phyloP scores from a whole-genome alignment of 2,113 vertebrate genomes.

The Carettochelys insculpta region DNA sequence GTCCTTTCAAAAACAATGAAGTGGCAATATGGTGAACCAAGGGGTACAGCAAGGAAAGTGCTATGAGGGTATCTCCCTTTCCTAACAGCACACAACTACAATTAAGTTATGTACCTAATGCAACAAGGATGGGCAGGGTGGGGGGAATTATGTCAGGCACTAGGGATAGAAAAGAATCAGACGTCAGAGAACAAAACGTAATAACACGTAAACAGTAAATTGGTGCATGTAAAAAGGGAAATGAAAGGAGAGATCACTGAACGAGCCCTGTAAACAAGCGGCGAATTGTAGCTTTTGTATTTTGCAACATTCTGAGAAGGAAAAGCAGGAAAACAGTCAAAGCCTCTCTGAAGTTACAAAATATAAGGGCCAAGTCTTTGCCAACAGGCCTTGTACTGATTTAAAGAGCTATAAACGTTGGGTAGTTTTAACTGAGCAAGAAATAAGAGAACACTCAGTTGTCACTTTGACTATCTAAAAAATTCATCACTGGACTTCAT shows the following conservation, averaged over 20 bases:
- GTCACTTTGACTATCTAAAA: neutral
- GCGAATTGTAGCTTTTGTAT: neutral
- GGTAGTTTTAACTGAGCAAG: neutral
- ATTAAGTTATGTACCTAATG: neutral
- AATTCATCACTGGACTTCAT: neutral
- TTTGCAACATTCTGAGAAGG: neutral
- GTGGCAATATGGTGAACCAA: fast-evolving
- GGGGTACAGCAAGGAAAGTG: neutral
- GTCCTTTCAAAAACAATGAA: neutral
- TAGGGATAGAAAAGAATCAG: neutral
- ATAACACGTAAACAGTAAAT: neutral
- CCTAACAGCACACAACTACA: neutral
- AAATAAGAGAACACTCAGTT: neutral
- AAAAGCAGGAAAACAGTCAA: neutral
- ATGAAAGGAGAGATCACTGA: neutral
- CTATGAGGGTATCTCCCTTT: neutral
- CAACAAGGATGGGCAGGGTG: neutral
- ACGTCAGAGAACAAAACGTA: neutral
- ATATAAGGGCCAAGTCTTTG: neutral
- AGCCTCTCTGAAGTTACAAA: neutral
- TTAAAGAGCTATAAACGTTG: neutral
- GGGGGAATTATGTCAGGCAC: neutral
- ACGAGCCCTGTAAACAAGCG: neutral
- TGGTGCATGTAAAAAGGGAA: neutral
- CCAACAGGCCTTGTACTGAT: neutral